Percentiles rank a stretch among this genome's conserved stretches.
Evolutionary conservation across 2,888 invertebrate genomes (phyloP).

Genomic region (Ornithoptera priamus): DNA sequence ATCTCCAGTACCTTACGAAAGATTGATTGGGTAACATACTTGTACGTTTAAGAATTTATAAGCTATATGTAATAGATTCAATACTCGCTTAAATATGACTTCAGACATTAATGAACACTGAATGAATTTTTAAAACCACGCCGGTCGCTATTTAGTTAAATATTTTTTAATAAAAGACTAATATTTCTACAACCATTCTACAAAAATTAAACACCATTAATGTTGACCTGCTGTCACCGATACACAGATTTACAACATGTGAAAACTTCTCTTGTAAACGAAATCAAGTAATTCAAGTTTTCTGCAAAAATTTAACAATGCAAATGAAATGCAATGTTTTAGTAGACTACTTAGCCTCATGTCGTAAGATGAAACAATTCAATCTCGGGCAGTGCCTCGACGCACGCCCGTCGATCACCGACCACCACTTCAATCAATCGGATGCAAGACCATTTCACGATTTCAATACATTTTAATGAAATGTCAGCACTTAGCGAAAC

Average conservation of each 20-base stretch:
- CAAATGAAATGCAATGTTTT: conserved; percentile 28
- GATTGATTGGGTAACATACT: conserved; percentile 19
- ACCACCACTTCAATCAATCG: conserved; percentile 68
- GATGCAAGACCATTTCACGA: conserved; percentile 76
- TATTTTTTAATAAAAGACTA: neutral
- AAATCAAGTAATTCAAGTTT: neutral
- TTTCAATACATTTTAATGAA: conserved; percentile 78
- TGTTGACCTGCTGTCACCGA: neutral
- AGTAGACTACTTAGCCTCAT: conserved; percentile 30
- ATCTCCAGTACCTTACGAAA: conserved; percentile 10
- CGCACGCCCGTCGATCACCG: conserved; percentile 57
- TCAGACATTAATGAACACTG: neutral
- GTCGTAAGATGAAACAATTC: conserved; percentile 65
- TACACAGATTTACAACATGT: no score
- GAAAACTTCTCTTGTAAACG: neutral
- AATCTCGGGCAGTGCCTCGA: conserved; percentile 51
- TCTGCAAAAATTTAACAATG: neutral
- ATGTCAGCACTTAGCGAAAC: conserved; percentile 75
- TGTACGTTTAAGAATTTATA: neutral
- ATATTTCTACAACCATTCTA: neutral
- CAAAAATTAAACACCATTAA: no score
- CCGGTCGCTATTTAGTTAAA: neutral
- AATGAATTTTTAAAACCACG: neutral
- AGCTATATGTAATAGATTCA: neutral
- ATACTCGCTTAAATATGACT: neutral